A percentile compares a stretch with the other conserved stretches of the same genome.
phyloP scores from a whole-genome alignment of 1,140 invertebrate genomes.

The Drosophila ananassae region DNA sequence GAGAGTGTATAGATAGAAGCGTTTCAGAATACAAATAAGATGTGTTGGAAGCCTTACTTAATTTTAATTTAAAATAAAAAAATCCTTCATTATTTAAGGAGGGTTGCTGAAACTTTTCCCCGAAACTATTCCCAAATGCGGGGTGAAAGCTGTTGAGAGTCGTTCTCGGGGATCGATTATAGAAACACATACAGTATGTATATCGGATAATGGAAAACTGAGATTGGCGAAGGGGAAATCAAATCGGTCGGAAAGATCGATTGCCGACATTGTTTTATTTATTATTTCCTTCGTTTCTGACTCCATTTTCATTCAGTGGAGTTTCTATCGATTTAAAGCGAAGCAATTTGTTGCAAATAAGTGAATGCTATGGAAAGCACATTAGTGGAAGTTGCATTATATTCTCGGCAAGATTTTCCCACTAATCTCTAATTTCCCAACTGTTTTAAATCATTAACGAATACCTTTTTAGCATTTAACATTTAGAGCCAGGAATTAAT shows the following conservation, averaged over 20 bases:
- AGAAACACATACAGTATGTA: too few relatives aligned
- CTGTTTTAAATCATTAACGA: background rate
- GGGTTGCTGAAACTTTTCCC: too few relatives aligned
- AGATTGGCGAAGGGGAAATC: conserved; percentile 11
- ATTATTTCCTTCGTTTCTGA: conserved; percentile 28
- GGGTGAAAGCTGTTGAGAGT: conserved; percentile 35
- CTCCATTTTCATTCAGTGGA: conserved; percentile 23
- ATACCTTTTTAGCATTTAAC: background rate
- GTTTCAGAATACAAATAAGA: too few relatives aligned
- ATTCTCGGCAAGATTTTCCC: background rate
- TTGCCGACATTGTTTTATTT: conserved; percentile 30
- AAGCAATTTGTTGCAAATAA: conserved; percentile 12
- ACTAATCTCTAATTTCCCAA: background rate
- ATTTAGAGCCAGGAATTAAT: background rate
- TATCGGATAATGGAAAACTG: conserved; percentile 12
- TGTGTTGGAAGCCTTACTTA: too few relatives aligned
- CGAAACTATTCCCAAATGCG: background rate
- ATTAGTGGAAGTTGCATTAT: background rate
- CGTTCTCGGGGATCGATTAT: conserved; percentile 31
- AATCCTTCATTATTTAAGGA: too few relatives aligned
- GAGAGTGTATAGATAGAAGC: too few relatives aligned
- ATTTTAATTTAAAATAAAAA: too few relatives aligned
- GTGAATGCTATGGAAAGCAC: background rate
- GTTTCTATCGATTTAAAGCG: conserved; percentile 15
- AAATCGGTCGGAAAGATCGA: conserved; percentile 24